Percentiles rank a stretch among this genome's conserved stretches.
Evolutionary conservation across 2,888 invertebrate species (phyloP).

Genomic region (Melangyna quadrimaculata): DNA sequence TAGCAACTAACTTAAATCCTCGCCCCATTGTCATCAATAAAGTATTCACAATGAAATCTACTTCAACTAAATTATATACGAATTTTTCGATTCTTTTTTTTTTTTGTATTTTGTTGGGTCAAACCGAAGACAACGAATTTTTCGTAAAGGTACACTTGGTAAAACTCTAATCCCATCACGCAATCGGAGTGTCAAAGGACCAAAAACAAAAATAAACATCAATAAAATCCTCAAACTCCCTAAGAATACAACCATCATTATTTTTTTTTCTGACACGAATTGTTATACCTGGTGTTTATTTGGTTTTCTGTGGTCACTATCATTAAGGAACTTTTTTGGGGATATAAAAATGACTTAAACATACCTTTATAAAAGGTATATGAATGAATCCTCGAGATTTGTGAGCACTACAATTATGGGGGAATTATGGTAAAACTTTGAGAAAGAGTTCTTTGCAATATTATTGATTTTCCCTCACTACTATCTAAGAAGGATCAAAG

Average conservation of each 20-base stretch:
- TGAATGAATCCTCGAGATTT: conserved; percentile 36
- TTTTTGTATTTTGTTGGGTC: neutral
- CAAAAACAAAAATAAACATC: conserved; percentile 60
- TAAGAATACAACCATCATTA: neutral
- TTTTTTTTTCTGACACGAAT: conserved; percentile 26
- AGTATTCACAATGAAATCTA: conserved; percentile 30
- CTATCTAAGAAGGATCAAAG: conserved; percentile 24
- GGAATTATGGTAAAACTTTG: conserved; percentile 23
- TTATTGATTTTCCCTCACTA: neutral
- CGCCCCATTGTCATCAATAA: conserved; percentile 42
- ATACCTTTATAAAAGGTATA: conserved; percentile 45
- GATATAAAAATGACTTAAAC: conserved; percentile 34
- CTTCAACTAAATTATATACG: conserved; percentile 50
- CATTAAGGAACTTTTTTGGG: conserved; percentile 29
- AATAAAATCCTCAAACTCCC: conserved; percentile 13
- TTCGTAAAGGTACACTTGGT: conserved; percentile 27
- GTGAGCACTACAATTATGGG: neutral
- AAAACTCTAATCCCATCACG: conserved; percentile 69
- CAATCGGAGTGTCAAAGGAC: conserved; percentile 52
- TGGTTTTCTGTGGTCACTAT: conserved; percentile 32
- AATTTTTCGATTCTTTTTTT: conserved; percentile 1
- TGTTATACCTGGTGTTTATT: neutral
- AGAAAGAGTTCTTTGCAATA: neutral
- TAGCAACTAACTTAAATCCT: conserved; percentile 46
- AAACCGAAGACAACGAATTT: conserved; percentile 51